Percentiles rank a stretch among this genome's conserved stretches.
Conservation (phyloP, 2,888 invertebrate genomes). For the Acrocera orbiculus region DNA sequence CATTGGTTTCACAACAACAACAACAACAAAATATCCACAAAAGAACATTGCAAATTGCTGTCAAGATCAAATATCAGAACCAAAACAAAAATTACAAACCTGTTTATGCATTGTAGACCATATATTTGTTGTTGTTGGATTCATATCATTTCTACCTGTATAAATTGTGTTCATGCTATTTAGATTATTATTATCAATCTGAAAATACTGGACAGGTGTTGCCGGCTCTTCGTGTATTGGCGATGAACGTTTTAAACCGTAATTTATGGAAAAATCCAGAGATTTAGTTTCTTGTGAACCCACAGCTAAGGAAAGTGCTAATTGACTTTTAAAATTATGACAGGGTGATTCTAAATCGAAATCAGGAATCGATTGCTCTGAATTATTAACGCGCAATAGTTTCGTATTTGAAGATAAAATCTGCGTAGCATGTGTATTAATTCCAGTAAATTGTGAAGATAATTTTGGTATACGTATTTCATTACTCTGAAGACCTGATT, state of each 20-base stretch:
- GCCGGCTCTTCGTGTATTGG: slow-evolving; percentile 6
- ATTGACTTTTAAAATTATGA: slow-evolving; percentile 37
- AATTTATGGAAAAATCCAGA: slow-evolving; percentile 24
- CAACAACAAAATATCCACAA: no score
- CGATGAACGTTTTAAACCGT: slow-evolving; percentile 7
- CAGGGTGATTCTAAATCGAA: slow-evolving; percentile 30
- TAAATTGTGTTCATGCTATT: background rate
- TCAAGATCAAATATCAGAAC: no score
- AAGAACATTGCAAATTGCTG: no score
- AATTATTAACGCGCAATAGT: background rate
- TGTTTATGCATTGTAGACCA: slow-evolving; percentile 7
- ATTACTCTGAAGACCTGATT: slow-evolving; percentile 12
- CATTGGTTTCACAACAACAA: no score
- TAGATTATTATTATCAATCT: background rate
- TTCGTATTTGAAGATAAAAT: slow-evolving; percentile 1
- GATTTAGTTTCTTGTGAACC: slow-evolving; percentile 26
- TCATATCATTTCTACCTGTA: background rate
- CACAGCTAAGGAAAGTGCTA: slow-evolving; percentile 33
- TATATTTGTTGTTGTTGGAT: background rate
- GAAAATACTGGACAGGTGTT: no score
- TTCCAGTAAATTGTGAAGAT: background rate
- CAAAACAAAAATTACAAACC: slow-evolving; percentile 1
- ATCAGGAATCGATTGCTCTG: slow-evolving; percentile 15
- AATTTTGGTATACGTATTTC: slow-evolving; percentile 13
- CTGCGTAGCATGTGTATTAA: background rate